These are phyloP conservation scores for Plectus sambesii DNA, from an alignment of 1,140 invertebrate genomes.

Conservation along the genomic window DNA sequence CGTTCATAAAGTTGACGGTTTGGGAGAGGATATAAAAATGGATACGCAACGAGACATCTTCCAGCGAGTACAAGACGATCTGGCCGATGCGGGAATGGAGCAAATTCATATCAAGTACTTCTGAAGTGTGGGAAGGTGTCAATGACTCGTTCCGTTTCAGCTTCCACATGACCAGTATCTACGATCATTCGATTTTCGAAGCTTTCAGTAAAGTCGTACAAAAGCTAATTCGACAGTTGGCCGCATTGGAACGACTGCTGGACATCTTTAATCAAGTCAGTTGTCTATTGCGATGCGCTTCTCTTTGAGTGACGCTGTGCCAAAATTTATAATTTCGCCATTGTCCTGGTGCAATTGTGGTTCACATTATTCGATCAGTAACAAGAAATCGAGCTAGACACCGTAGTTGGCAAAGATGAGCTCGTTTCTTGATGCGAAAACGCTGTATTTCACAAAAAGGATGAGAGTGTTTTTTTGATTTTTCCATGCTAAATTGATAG, in stretches of 20 bases:
- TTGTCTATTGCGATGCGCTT: no score
- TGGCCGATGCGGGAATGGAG: constrained; percentile 66
- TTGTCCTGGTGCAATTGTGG: no score
- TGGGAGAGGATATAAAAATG: constrained; percentile 41
- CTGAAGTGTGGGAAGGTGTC: background rate
- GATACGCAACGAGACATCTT: constrained; percentile 84
- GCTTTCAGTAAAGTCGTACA: constrained; percentile 99
- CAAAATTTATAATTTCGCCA: no score
- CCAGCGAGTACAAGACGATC: constrained; percentile 84
- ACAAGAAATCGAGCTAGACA: no score
- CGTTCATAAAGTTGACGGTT: constrained; percentile 43
- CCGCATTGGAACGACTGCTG: constrained; percentile 91
- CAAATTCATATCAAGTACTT: constrained; percentile 49
- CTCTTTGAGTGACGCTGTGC: no score
- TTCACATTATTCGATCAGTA: no score
- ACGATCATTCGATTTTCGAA: constrained; percentile 99
- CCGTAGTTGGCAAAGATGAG: no score
- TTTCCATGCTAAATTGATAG: no score
- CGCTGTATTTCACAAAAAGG: no score
- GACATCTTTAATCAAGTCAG: constrained; percentile 96
- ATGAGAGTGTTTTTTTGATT: no score
- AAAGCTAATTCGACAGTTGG: constrained; percentile 91
- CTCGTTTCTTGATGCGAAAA: no score
- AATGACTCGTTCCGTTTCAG: constrained; percentile 46
- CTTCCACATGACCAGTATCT: constrained; percentile 96